phyloP scores from a whole-genome alignment of 2,888 invertebrate species.

The Conchocele bisecta region DNA sequence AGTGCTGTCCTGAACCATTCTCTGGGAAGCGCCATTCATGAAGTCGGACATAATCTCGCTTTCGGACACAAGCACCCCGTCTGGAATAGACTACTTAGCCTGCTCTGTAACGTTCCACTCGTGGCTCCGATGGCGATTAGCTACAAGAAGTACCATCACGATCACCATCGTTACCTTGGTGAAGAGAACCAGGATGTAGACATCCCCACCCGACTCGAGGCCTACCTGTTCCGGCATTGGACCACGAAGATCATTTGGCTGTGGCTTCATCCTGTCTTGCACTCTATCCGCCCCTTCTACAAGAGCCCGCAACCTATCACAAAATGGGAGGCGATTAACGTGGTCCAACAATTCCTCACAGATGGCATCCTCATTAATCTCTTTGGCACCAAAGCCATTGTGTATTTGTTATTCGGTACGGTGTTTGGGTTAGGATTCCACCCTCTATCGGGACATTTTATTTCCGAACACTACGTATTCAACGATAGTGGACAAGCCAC shows the following conservation, averaged over 20 bases:
- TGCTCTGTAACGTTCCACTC: slow-evolving; percentile 80
- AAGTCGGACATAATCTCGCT: slow-evolving; percentile 82
- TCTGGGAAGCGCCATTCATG: slow-evolving; percentile 81
- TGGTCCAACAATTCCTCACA: slow-evolving; percentile 71
- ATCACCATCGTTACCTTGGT: slow-evolving; percentile 82
- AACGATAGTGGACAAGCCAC: slow-evolving; percentile 78
- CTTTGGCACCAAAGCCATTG: slow-evolving; percentile 76
- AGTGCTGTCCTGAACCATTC: slow-evolving; percentile 82
- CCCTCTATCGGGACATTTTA: slow-evolving; percentile 82
- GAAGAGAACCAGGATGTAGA: slow-evolving; percentile 82
- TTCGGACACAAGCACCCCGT: slow-evolving; percentile 79
- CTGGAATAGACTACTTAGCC: slow-evolving; percentile 78
- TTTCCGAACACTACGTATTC: slow-evolving; percentile 82
- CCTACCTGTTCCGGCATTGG: slow-evolving; percentile 78
- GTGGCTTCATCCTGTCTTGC: slow-evolving; percentile 79
- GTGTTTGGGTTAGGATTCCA: slow-evolving; percentile 80
- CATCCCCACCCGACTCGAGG: slow-evolving; percentile 80
- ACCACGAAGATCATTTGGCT: slow-evolving; percentile 81
- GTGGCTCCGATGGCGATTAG: slow-evolving; percentile 81
- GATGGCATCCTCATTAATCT: slow-evolving; percentile 69
- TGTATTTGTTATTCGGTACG: slow-evolving; percentile 78
- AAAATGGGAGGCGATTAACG: slow-evolving; percentile 79
- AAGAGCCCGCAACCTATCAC: slow-evolving; percentile 80
- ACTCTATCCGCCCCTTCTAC: slow-evolving; percentile 80
- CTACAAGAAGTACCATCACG: slow-evolving; percentile 82